These are phyloP conservation scores for Coptotermes formosanus DNA, from an alignment of 1,140 invertebrate species.

Conservation along the genomic window DNA sequence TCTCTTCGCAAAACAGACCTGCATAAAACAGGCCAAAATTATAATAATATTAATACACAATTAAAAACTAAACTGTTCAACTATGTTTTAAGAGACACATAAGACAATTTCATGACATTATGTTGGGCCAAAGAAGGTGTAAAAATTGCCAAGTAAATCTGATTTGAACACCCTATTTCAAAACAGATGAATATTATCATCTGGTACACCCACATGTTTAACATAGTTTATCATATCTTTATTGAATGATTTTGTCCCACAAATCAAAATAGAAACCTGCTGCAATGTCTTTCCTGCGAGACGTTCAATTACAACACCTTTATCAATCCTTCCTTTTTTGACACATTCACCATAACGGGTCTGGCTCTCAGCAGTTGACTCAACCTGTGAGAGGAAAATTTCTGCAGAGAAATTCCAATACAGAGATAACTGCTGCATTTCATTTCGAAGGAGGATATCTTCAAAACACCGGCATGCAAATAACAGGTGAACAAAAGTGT, in stretches of 20 bases:
- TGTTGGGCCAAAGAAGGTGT: too few species aligned
- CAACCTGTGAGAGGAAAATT: slow-evolving; percentile 54
- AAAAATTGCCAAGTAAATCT: background rate
- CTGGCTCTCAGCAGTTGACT: slow-evolving; percentile 37
- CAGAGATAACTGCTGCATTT: slow-evolving; percentile 53
- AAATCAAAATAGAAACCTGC: slow-evolving; percentile 44
- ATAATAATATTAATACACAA: too few species aligned
- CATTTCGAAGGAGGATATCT: slow-evolving; percentile 57
- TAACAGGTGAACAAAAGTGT: slow-evolving; percentile 56
- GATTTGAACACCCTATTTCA: slow-evolving; percentile 29
- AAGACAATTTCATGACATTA: too few species aligned
- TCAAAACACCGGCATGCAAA: slow-evolving; percentile 55
- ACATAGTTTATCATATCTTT: slow-evolving; percentile 46
- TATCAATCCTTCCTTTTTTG: slow-evolving; percentile 37
- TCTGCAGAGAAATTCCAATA: slow-evolving; percentile 68
- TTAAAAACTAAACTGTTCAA: too few species aligned
- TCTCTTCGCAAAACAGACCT: too few species aligned
- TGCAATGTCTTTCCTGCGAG: slow-evolving; percentile 34
- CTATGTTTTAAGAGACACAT: too few species aligned
- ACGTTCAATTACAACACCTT: slow-evolving; percentile 38
- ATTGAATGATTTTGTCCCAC: slow-evolving; percentile 50
- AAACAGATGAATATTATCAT: slow-evolving; percentile 38
- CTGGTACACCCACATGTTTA: slow-evolving; percentile 38
- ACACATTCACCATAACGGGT: slow-evolving; percentile 41
- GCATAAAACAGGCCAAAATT: too few species aligned